Conservation (phyloP, 2,113 vertebrate species). For the Tylochromis polylepis region DNA sequence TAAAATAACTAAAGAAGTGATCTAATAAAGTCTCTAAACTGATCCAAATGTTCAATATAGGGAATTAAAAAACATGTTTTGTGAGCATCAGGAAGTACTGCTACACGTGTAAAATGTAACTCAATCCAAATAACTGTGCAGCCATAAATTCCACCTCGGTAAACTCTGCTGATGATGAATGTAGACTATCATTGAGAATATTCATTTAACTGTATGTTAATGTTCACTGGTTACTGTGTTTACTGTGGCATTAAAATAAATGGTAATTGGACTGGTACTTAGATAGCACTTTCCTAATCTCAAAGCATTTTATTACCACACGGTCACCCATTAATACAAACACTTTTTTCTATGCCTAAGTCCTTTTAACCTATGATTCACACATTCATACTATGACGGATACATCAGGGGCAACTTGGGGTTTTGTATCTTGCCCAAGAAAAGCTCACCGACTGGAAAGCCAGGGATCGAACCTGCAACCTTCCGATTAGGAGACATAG, state of each 20-base stretch:
- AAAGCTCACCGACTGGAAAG: neutral
- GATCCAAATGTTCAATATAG: neutral
- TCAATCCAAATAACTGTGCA: neutral
- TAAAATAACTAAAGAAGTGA: neutral
- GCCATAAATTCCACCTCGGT: neutral
- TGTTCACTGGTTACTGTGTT: neutral
- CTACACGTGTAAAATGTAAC: neutral
- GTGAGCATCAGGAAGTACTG: neutral
- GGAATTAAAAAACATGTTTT: neutral
- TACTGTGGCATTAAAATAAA: neutral
- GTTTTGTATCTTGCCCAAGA: neutral
- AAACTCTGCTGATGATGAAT: neutral
- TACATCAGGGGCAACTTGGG: neutral
- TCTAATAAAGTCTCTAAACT: neutral
- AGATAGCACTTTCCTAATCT: neutral
- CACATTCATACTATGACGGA: rapidly evolving
- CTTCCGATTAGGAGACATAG: neutral
- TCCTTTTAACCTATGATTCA: neutral
- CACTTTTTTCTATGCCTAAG: neutral
- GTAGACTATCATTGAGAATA: neutral
- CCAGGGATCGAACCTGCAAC: neutral
- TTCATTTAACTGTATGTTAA: neutral
- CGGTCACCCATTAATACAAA: neutral
- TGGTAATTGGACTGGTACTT: neutral
- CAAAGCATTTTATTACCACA: neutral